Percentiles rank a stretch among this genome's conserved stretches.
Conservation (phyloP, 2,888 invertebrate species). For the Mongoloraphidia duomilia region DNA sequence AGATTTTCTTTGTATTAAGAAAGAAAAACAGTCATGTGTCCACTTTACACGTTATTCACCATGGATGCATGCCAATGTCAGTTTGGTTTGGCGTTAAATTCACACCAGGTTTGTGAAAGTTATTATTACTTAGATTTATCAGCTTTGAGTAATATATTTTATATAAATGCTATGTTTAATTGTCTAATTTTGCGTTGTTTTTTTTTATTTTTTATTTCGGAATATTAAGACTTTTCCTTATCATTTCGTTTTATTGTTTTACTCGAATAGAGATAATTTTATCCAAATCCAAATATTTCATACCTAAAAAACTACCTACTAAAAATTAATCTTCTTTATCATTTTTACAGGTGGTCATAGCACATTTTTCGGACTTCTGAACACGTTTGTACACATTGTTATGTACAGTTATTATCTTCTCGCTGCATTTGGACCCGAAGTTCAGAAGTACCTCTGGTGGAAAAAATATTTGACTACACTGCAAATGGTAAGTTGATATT, state of each 20-base stretch:
- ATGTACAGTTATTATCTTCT: slow-evolving; percentile 93
- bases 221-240: slow-evolving; percentile 4
- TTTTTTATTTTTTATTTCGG: neutral
- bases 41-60: slow-evolving; percentile 89
- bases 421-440: slow-evolving; percentile 76
- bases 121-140: slow-evolving; percentile 3
- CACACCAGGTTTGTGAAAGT: slow-evolving; percentile 56
- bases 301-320: neutral
- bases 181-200: slow-evolving; percentile 1
- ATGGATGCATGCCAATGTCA: slow-evolving; percentile 94
- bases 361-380: slow-evolving; percentile 87
- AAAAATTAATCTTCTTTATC: slow-evolving; percentile 5
- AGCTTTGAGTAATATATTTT: slow-evolving; percentile 2
- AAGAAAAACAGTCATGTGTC: slow-evolving; percentile 91
- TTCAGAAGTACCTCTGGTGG: slow-evolving; percentile 88
- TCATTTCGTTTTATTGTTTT: neutral
- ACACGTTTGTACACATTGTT: slow-evolving; percentile 92
- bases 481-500: slow-evolving; percentile 58
- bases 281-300: neutral
- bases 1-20: slow-evolving; percentile 88
- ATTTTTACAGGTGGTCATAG: slow-evolving; percentile 68
- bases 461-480: slow-evolving; percentile 85
- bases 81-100: slow-evolving; percentile 97
- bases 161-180: neutral
- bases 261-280: neutral